A percentile compares a stretch with the other conserved stretches of the same genome.
These are phyloP conservation scores for Aphelenchoides besseyi DNA, from an alignment of 1,140 invertebrate genomes.

Conservation along the genomic window DNA sequence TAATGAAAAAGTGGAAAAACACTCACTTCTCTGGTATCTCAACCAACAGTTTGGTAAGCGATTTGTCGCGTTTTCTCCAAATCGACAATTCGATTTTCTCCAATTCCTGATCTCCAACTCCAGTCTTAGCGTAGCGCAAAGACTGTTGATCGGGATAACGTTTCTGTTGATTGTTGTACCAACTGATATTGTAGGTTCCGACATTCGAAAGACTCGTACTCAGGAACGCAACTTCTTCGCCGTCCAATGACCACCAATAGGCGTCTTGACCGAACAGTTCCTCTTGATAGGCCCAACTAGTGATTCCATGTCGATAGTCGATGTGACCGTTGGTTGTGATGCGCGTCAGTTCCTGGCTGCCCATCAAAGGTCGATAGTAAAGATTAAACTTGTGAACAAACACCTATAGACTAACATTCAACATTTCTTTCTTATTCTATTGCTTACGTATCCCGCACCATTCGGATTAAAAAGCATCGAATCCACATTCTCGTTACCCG, in stretches of 20 bases:
- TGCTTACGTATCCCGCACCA: conserved; percentile 43
- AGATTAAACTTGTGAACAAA: conserved; percentile 54
- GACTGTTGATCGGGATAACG: conserved; percentile 33
- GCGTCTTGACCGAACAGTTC: conserved; percentile 54
- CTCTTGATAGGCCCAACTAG: conserved; percentile 62
- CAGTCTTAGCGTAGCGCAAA: conserved; percentile 58
- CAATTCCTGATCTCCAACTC: conserved; percentile 37
- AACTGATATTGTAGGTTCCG: conserved; percentile 22
- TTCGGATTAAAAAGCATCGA: conserved; percentile 42
- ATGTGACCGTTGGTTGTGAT: conserved; percentile 41
- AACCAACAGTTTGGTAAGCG: conserved; percentile 29
- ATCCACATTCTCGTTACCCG: conserved; percentile 43
- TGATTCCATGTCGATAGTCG: conserved; percentile 41
- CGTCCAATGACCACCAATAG: conserved; percentile 57
- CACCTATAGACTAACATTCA: conserved; percentile 34
- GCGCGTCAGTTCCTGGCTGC: conserved; percentile 23
- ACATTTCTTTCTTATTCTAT: neutral
- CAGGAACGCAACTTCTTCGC: conserved; percentile 51
- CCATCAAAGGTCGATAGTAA: conserved; percentile 51
- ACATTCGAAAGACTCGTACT: conserved; percentile 35
- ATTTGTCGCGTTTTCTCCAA: neutral
- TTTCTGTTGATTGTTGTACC: conserved; percentile 31
- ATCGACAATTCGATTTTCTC: conserved; percentile 30
- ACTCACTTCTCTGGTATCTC: conserved; percentile 37
- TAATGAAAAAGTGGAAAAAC: neutral